Conservation (phyloP, 2,888 invertebrate genomes). For the Lordiphosa andalusiaca region DNA sequence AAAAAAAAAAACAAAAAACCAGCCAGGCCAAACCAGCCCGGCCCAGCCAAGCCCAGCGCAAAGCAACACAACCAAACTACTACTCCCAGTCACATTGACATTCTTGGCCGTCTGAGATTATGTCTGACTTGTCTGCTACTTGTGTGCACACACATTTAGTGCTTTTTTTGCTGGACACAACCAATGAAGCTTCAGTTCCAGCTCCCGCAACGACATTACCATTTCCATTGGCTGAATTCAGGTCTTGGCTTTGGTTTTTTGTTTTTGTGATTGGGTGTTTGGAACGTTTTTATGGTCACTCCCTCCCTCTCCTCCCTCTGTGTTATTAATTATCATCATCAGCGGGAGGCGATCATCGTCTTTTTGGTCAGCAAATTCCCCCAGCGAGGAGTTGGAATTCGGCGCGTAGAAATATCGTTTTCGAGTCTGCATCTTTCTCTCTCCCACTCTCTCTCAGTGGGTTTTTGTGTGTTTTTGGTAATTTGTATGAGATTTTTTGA, state of each 20-base stretch:
- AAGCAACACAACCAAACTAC: slow-evolving; percentile 3
- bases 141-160: slow-evolving; percentile 9
- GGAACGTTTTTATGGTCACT: slow-evolving; percentile 59
- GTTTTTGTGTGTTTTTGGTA: slow-evolving; percentile 52
- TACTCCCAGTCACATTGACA: slow-evolving; percentile 50
- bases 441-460: slow-evolving; percentile 15
- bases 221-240: slow-evolving; percentile 59
- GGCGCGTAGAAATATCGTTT: slow-evolving; percentile 66
- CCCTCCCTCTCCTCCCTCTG: slow-evolving; percentile 30
- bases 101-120: slow-evolving; percentile 76
- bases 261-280: slow-evolving; percentile 60
- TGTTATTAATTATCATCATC: slow-evolving; percentile 67
- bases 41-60: slow-evolving; percentile 10
- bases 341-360: slow-evolving; percentile 49
- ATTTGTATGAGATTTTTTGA: slow-evolving; percentile 71
- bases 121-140: slow-evolving; percentile 61
- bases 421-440: slow-evolving; percentile 37
- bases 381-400: slow-evolving; percentile 60
- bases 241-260: slow-evolving; percentile 39
- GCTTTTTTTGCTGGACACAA: slow-evolving; percentile 28
- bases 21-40: not conserved
- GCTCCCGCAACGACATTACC: slow-evolving; percentile 48
- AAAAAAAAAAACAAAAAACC: not conserved
- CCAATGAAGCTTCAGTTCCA: slow-evolving; percentile 36
- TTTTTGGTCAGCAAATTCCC: slow-evolving; percentile 53